These are phyloP conservation scores for Mus musculus DNA, from an alignment of 2,113 vertebrate genomes.

Conservation along the genomic window GRCm39 chr13:101286501-101287000, in stretches of 20 bases:
- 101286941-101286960: constrained; percentile 44
- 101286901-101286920: constrained; percentile 36
- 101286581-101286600: constrained; percentile 56
- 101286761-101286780: not conserved
- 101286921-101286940: constrained; percentile 1
- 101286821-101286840: not conserved
- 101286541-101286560: no score
- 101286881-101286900: not conserved
- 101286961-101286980: not conserved
- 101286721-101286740: not conserved
- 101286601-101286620: constrained; percentile 37
- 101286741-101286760: not conserved
- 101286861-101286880: not conserved
- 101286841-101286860: not conserved
- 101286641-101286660: not conserved
- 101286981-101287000: constrained; percentile 28
- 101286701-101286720: not conserved
- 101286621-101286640: constrained; percentile 31
- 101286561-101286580: not conserved
- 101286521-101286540: no score
- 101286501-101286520: no score
- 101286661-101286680: constrained; percentile 21
- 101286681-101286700: constrained; percentile 21
- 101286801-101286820: not conserved
- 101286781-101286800: not conserved